A percentile compares a stretch with the other conserved stretches of the same genome.
phyloP scores from a whole-genome alignment of 2,113 vertebrate species.

The Hemiprocne comata region DNA sequence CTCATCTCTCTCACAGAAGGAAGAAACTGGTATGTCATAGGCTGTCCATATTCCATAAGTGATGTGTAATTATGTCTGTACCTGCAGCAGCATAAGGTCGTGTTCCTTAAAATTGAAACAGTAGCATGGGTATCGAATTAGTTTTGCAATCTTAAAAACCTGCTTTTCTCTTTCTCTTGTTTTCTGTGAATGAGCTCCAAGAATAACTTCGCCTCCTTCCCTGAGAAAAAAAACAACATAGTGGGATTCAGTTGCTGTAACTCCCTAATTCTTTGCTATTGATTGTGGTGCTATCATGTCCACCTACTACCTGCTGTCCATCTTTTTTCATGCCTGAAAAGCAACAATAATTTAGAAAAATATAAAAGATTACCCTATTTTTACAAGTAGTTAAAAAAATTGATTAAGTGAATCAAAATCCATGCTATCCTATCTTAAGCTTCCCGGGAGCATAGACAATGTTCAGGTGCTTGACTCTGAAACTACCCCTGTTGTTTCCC shows the following conservation, averaged over 20 bases:
- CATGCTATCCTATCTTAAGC: neutral
- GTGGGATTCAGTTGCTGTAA: neutral
- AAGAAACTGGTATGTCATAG: neutral
- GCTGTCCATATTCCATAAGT: neutral
- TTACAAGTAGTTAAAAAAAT: neutral
- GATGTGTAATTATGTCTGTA: neutral
- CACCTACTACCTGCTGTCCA: neutral
- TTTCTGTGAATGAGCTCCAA: constrained; percentile 64
- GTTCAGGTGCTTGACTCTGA: neutral
- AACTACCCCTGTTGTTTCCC: neutral
- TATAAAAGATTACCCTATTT: neutral
- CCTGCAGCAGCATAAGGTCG: constrained; percentile 75
- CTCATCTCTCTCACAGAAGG: neutral
- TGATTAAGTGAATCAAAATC: neutral
- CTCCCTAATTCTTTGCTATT: neutral
- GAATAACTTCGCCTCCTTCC: neutral
- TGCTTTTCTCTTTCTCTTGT: neutral
- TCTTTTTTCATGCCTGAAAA: neutral
- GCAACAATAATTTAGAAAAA: neutral
- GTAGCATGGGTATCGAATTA: neutral
- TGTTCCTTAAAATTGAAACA: fast-evolving
- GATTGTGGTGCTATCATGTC: neutral
- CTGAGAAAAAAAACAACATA: constrained; percentile 22
- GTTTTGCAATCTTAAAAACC: neutral
- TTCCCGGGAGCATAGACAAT: neutral